A percentile compares a stretch with the other conserved stretches of the same genome.
phyloP scores from a whole-genome alignment of 1,140 invertebrate genomes.

The Leptopilina boulardi region DNA sequence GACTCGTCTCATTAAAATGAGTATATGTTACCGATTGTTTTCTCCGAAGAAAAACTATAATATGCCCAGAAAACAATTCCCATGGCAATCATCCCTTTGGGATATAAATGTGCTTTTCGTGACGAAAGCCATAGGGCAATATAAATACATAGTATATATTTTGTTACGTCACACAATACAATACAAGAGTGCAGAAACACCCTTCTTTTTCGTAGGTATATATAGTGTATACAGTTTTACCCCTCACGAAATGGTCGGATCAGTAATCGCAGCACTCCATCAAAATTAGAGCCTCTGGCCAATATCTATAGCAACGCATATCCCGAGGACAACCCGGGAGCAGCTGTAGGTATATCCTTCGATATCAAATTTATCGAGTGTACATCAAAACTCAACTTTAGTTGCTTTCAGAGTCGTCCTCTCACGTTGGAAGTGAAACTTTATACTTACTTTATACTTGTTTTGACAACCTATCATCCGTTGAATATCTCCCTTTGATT shows the following conservation, averaged over 20 bases:
- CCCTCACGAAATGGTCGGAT: slow-evolving; percentile 7
- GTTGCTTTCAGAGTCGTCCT: slow-evolving; percentile 2
- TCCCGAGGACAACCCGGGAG: slow-evolving; percentile 11
- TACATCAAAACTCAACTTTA: slow-evolving; percentile 21
- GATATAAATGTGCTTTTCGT: slow-evolving; percentile 43
- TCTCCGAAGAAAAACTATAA: slow-evolving; percentile 41
- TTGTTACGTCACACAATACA: slow-evolving; percentile 21
- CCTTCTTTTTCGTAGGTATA: not conserved
- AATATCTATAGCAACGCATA: slow-evolving; percentile 18
- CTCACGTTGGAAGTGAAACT: slow-evolving; percentile 17
- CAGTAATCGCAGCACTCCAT: slow-evolving; percentile 30
- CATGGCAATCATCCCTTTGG: slow-evolving; percentile 37
- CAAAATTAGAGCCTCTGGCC: slow-evolving; percentile 27
- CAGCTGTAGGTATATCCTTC: slow-evolving; percentile 25
- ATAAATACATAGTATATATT: slow-evolving; percentile 29
- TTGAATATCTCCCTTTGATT: slow-evolving; percentile 17
- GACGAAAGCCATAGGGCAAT: slow-evolving; percentile 45
- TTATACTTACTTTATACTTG: slow-evolving; percentile 26
- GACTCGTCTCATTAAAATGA: slow-evolving; percentile 52
- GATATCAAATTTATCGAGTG: slow-evolving; percentile 24
- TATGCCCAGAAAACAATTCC: slow-evolving; percentile 50
- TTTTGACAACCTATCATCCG: slow-evolving; percentile 20
- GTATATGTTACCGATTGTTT: slow-evolving; percentile 48
- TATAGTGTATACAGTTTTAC: not conserved
- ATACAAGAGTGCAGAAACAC: not conserved